These are phyloP conservation scores for Cephalopholis sonnerati DNA, from an alignment of 2,113 vertebrate species.

Conservation along the genomic window DNA sequence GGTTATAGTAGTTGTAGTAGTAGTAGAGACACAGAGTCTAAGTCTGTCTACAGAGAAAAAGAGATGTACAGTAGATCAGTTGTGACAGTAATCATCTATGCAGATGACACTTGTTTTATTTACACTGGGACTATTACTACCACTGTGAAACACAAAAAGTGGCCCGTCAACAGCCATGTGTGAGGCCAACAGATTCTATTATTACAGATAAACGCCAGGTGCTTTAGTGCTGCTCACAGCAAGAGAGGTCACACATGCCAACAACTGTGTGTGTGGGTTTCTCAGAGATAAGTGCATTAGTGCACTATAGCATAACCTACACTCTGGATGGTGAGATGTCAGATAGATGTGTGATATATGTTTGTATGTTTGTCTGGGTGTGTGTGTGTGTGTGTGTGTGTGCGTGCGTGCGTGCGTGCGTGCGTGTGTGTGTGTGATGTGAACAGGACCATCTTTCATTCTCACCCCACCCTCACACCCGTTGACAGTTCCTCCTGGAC, in stretches of 20 bases:
- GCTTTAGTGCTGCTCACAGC: not conserved
- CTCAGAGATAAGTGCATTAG: not conserved
- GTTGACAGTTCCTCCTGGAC: constrained; percentile 4
- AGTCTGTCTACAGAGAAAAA: too few relatives aligned
- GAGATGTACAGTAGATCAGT: too few relatives aligned
- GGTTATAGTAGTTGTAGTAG: too few relatives aligned
- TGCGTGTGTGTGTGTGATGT: not conserved
- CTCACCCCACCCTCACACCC: not conserved
- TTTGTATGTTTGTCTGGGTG: not conserved
- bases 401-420: not conserved
- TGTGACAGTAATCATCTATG: too few relatives aligned
- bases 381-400: not conserved
- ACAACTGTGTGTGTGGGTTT: constrained; percentile 8
- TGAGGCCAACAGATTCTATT: too few relatives aligned
- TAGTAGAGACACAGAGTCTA: too few relatives aligned
- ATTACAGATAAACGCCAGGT: too few relatives aligned
- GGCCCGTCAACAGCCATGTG: too few relatives aligned
- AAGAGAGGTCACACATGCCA: not conserved
- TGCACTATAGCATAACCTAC: not conserved
- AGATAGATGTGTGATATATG: not conserved
- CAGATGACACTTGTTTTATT: too few relatives aligned
- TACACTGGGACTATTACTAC: too few relatives aligned
- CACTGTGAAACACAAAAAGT: too few relatives aligned
- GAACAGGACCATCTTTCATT: too few relatives aligned
- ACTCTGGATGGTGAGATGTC: constrained; percentile 1